A percentile compares a stretch with the other conserved stretches of the same genome.
Conservation (phyloP, 2,888 invertebrate genomes). For the Chloroclystis v-ata region DNA sequence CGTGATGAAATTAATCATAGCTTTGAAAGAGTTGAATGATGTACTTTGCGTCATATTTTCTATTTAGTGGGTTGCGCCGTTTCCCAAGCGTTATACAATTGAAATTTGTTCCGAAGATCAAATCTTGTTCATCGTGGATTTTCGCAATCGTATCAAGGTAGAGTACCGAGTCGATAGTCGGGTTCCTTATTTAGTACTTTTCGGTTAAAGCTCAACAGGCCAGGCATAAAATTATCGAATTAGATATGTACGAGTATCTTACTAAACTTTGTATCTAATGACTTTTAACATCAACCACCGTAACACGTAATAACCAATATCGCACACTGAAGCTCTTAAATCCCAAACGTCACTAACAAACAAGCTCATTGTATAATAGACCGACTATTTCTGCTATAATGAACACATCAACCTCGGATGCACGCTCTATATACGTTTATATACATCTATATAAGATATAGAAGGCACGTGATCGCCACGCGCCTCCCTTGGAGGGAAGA, state of each 20-base stretch:
- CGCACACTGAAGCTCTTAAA: neutral
- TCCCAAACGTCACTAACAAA: neutral
- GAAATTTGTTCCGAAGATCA: constrained; percentile 24
- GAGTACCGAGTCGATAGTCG: neutral
- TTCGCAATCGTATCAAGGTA: neutral
- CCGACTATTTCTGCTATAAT: constrained; percentile 33
- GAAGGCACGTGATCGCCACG: constrained; percentile 46
- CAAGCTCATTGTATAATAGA: constrained; percentile 9
- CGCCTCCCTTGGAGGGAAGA: constrained; percentile 24
- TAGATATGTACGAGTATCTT: no score
- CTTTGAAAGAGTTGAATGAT: constrained; percentile 36
- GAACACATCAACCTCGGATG: constrained; percentile 51
- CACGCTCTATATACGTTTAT: constrained; percentile 38
- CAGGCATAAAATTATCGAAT: no score
- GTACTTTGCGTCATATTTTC: constrained; percentile 41
- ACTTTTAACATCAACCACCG: no score
- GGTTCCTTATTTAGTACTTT: no score
- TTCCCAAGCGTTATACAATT: constrained; percentile 37
- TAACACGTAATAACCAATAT: neutral
- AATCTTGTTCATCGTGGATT: constrained; percentile 20
- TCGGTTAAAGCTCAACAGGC: no score
- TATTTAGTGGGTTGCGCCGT: constrained; percentile 32
- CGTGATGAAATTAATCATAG: constrained; percentile 64
- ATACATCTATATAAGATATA: constrained; percentile 13
- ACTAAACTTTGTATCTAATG: no score